Conservation (phyloP, 1,140 invertebrate species). For the Goniozus legneri region DNA sequence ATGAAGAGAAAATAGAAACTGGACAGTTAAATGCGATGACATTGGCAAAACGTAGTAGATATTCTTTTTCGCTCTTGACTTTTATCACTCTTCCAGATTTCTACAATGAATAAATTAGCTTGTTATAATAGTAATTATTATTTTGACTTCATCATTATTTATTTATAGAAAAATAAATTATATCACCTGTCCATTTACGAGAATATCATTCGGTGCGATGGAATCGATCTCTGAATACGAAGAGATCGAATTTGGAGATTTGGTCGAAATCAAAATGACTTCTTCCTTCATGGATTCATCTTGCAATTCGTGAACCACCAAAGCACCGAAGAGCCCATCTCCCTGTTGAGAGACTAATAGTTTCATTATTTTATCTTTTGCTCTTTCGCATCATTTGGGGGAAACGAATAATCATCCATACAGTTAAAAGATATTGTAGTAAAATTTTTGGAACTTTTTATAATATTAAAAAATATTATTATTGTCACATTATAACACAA, state of each 20-base stretch:
- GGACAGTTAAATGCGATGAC: conserved; percentile 48
- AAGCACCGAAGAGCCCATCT: conserved; percentile 47
- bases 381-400: no score
- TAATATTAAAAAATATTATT: no score
- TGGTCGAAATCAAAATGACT: no score
- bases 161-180: conserved; percentile 16
- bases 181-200: conserved; percentile 36
- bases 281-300: not conserved
- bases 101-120: conserved; percentile 13
- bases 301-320: not conserved
- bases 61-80: conserved; percentile 20
- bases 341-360: conserved; percentile 48
- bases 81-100: not conserved
- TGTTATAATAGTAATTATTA: no score
- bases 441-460: no score
- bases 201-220: conserved; percentile 7
- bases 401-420: no score
- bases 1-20: conserved; percentile 54
- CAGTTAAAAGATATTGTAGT: no score
- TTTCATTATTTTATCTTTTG: no score
- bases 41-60: conserved; percentile 30
- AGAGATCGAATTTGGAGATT: not conserved
- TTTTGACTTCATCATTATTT: no score
- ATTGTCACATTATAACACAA: no score
- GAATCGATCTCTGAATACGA: not conserved